Evolutionary conservation across 2,113 vertebrate species (phyloP).

Genomic region (Entosphenus tridentatus): DNA sequence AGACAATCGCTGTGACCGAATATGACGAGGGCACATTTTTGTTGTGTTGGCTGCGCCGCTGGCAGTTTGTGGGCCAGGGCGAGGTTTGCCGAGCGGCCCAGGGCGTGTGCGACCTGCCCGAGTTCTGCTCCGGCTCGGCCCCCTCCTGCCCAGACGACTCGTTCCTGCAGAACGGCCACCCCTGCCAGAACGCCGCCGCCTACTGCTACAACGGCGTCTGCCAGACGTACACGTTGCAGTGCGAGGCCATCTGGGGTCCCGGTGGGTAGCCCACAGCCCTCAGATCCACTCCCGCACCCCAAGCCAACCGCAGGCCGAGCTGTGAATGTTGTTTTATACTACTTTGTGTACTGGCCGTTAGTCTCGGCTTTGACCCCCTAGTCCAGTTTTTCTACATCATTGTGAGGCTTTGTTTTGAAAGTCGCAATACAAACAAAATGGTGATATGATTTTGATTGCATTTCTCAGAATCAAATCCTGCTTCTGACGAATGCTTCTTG

Average conservation of each 20-base stretch:
- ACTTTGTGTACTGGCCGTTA: too few relatives aligned
- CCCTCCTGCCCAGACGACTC: constrained; percentile 34
- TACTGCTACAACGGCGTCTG: constrained; percentile 56
- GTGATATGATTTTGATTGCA: neutral
- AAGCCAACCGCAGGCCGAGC: neutral
- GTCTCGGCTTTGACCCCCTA: neutral
- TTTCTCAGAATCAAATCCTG: constrained; percentile 12
- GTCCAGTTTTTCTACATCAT: neutral
- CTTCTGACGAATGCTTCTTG: constrained; percentile 31
- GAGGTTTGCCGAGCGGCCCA: constrained; percentile 22
- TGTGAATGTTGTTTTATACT: neutral
- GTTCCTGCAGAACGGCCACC: constrained; percentile 41
- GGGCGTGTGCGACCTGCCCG: constrained; percentile 44
- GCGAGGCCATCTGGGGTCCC: constrained; percentile 31
- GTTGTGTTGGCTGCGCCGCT: too few relatives aligned
- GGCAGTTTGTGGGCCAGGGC: constrained; percentile 1
- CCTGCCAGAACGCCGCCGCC: constrained; percentile 23
- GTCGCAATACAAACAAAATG: neutral
- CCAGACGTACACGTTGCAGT: constrained; percentile 46
- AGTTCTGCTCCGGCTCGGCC: constrained; percentile 34
- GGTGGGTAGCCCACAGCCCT: constrained; percentile 18
- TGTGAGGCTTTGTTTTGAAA: neutral
- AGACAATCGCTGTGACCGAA: too few relatives aligned
- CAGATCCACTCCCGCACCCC: neutral
- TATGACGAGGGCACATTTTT: too few relatives aligned